These are phyloP conservation scores for Eriocheir sinensis DNA, from an alignment of 1,140 invertebrate species.

Conservation along the genomic window DNA sequence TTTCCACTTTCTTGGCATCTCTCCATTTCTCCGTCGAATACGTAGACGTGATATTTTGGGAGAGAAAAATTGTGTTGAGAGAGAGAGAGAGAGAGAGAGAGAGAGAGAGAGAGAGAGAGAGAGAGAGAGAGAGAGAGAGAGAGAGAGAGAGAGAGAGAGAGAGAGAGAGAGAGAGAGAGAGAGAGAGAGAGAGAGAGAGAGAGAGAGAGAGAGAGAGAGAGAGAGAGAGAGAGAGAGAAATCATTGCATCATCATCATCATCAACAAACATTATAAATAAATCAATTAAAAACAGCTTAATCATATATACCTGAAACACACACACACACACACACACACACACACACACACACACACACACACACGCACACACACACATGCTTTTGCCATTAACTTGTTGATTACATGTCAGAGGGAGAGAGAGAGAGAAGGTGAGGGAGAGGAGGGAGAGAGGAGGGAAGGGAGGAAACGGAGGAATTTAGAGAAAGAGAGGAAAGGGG, in stretches of 20 bases:
- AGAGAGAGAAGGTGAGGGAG: slow-evolving; percentile 19
- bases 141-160: neutral
- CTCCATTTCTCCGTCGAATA: neutral
- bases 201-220: neutral
- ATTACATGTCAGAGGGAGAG: neutral
- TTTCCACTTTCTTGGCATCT: neutral
- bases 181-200: neutral
- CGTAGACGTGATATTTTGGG: neutral
- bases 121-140: neutral
- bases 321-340: neutral
- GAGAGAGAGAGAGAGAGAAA: slow-evolving; percentile 20
- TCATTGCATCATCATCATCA: too few species aligned
- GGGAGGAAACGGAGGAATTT: neutral
- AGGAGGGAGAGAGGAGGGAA: too few species aligned
- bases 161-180: neutral
- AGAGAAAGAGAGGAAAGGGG: neutral
- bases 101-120: neutral
- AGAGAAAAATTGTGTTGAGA: neutral
- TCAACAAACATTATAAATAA: too few species aligned
- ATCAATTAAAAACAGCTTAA: neutral
- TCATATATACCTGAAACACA: neutral
- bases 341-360: slow-evolving; percentile 14
- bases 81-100: neutral
- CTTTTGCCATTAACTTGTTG: slow-evolving; percentile 15
- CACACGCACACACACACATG: neutral